Base-by-base conservation (phyloP, 2,888 invertebrate species). In the Nomada flava region DNA sequence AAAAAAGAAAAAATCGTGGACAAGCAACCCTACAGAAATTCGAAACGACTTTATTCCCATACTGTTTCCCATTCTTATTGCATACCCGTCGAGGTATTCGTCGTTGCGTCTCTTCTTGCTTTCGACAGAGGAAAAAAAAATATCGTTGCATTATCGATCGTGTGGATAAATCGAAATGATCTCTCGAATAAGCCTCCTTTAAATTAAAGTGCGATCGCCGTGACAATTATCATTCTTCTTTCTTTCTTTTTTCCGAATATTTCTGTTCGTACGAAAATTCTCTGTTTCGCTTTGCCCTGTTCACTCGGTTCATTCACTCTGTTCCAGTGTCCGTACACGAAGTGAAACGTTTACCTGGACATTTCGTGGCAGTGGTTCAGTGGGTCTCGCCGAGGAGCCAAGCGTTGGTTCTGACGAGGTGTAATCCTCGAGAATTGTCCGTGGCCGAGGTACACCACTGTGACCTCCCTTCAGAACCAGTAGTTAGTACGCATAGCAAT, bases 381-480 rank as follows among this genome's bases (percentile, higher is more conserved):
- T 71, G 86, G 91, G 87, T 89, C 92, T 93, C 85, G 93, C 89
- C 84, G 93, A 89, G 90, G 92, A 89, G 88, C 91, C 91, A 89
- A 91, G 88, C 83, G 92, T 90, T 84, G 92, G 91, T 91, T 93
- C 93, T 89, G 92, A 90, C 88, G 92, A 91, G 92, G 90, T 88
- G 91, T 93, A 93, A 93, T 93, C 92, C 92, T 93, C 93, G 89
- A 92, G 92, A 88, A 93, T 93, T 86, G 93, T 93, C 93, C 93
- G 92, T 90, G 93, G 89, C 87, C 92, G 92, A 91, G 92, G 91
- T 90, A 92, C 91, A 91, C 90, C 92, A 92, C 91, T 92, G 89
- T 93, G 93, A 92, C 93, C 93, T 89, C 92, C 93, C 93, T 93
- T 93, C 90, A 92, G 93, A 93, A 93, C 91, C 92, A 91, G 91